A percentile compares a stretch with the other conserved stretches of the same genome.
Evolutionary conservation across 2,797 vertebrate species (phyloP).

Genomic region (Platalea minor): DNA sequence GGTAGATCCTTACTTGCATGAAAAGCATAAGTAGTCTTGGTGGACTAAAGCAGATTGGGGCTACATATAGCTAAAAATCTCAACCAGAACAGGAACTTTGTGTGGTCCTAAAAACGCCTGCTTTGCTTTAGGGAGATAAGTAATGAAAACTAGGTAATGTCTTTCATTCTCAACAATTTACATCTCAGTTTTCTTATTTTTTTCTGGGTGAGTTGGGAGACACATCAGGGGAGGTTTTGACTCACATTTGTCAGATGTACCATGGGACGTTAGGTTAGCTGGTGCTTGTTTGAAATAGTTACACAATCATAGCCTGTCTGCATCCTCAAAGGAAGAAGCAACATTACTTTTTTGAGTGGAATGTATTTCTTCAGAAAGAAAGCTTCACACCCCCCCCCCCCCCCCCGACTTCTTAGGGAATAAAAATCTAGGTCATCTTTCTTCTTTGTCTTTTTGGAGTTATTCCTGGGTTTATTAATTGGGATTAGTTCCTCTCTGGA

Average conservation of each 20-base stretch:
- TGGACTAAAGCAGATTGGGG: neutral
- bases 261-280: neutral
- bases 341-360: neutral
- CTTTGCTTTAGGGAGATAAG: neutral
- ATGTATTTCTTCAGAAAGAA: neutral
- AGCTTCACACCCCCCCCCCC: too few species aligned
- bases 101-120: neutral
- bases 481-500: neutral
- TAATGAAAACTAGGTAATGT: neutral
- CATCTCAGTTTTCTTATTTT: neutral
- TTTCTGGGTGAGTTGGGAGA: neutral
- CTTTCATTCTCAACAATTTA: neutral
- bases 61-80: neutral
- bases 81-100: neutral
- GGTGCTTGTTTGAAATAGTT: neutral
- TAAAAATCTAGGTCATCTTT: slow-evolving; percentile 14
- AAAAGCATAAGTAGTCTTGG: neutral
- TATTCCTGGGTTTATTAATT: slow-evolving; percentile 29
- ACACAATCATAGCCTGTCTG: neutral
- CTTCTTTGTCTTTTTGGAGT: slow-evolving; percentile 7
- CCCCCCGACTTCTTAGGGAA: neutral
- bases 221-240: neutral
- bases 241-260: accelerated
- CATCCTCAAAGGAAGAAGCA: neutral
- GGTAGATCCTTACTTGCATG: neutral